Evolutionary conservation across 2,797 vertebrate species (phyloP).

Genomic region (Tinamus major): DNA sequence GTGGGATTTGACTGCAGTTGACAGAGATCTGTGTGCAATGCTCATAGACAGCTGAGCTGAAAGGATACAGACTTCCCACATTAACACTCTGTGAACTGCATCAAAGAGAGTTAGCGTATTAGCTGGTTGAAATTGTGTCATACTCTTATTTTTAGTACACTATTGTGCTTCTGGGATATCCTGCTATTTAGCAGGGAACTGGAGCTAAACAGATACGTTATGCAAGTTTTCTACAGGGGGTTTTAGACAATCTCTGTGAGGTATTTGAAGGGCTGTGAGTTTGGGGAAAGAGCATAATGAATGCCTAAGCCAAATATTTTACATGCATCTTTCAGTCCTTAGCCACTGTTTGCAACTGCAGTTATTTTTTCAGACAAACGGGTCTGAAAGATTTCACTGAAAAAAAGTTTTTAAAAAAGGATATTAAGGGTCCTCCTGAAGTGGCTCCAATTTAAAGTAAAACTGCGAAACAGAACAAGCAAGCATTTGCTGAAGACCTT

Average conservation of each 20-base stretch:
- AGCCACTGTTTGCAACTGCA: neutral
- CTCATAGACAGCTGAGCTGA: neutral
- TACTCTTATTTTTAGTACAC: neutral
- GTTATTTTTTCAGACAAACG: neutral
- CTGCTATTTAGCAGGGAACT: constrained; percentile 18
- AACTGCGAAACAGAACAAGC: neutral
- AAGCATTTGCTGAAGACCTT: neutral
- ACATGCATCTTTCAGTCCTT: neutral
- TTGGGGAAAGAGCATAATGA: neutral
- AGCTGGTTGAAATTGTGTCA: neutral
- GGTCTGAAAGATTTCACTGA: neutral
- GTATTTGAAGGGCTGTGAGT: neutral
- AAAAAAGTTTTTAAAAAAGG: neutral
- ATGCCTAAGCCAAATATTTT: neutral
- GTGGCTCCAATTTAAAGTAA: neutral
- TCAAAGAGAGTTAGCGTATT: neutral
- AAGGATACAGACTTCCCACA: neutral
- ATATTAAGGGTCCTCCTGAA: neutral
- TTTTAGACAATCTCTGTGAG: neutral
- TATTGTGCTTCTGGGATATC: constrained; percentile 2
- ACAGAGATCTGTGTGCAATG: rapidly evolving
- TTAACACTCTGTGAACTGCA: neutral
- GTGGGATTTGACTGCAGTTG: neutral
- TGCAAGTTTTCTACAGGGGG: neutral
- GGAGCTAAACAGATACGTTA: neutral